Conservation (phyloP, 1,140 invertebrate species). For the Pantala flavescens region DNA sequence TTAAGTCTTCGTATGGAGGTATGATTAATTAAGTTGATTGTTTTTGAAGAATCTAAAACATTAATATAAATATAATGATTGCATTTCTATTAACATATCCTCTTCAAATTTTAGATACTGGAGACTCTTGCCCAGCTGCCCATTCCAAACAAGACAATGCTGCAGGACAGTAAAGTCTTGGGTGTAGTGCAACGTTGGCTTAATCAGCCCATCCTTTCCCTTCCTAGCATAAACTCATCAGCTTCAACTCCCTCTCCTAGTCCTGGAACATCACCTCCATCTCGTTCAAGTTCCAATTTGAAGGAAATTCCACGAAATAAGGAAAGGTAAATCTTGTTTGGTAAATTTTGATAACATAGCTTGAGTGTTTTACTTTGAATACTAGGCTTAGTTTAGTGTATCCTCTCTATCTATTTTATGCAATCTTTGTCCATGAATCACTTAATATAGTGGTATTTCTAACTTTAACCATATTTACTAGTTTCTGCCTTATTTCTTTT, state of each 20-base stretch:
- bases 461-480: no score
- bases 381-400: no score
- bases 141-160: conserved; percentile 84
- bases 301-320: neutral
- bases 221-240: neutral
- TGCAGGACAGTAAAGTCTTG: conserved; percentile 80
- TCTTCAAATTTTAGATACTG: conserved; percentile 52
- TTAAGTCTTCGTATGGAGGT: conserved; percentile 16
- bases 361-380: no score
- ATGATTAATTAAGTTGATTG: neutral
- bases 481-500: no score
- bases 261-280: neutral
- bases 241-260: neutral
- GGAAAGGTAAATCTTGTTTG: no score
- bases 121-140: conserved; percentile 70
- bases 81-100: conserved; percentile 13
- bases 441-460: no score
- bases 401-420: no score
- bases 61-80: no score
- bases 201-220: neutral
- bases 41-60: no score
- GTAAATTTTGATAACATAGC: no score
- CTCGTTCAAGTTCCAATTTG: neutral
- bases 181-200: conserved; percentile 6
- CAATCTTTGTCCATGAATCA: no score